These are phyloP conservation scores for Beaufortia kweichowensis DNA, from an alignment of 2,113 vertebrate genomes.

Conservation along the genomic window DNA sequence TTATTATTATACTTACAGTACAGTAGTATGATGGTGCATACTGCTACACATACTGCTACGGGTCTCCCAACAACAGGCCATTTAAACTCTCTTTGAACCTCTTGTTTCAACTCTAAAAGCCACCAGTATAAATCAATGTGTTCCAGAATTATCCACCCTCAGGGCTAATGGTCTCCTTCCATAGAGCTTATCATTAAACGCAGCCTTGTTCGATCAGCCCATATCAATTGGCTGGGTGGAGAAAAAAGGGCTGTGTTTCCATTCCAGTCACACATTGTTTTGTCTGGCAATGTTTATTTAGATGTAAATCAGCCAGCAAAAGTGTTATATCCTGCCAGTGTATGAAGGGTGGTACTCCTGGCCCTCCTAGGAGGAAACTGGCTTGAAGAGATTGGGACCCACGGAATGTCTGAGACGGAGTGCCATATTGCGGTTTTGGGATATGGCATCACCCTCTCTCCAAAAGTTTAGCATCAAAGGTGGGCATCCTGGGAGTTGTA, in stretches of 20 bases:
- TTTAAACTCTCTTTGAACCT: conserved; percentile 41
- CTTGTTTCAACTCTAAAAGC: conserved; percentile 14
- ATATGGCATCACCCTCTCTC: conserved; percentile 70
- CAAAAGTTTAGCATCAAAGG: conserved; percentile 37
- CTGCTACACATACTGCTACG: too few species aligned
- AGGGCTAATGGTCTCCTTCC: conserved; percentile 56
- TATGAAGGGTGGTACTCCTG: conserved; percentile 71
- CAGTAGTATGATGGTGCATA: too few species aligned
- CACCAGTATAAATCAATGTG: conserved; percentile 10
- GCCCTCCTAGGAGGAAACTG: conserved; percentile 78
- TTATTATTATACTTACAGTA: too few species aligned
- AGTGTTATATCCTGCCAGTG: conserved; percentile 90
- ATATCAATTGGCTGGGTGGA: conserved; percentile 72
- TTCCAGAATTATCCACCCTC: conserved; percentile 57
- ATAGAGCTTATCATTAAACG: conserved; percentile 70
- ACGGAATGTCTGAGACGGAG: conserved; percentile 72
- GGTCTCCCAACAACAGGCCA: neutral
- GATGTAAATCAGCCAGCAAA: conserved; percentile 88
- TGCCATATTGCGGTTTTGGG: conserved; percentile 59
- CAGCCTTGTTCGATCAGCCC: conserved; percentile 74
- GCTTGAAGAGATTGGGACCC: conserved; percentile 74
- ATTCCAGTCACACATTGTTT: conserved; percentile 88
- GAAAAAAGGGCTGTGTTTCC: conserved; percentile 76
- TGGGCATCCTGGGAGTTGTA: conserved; percentile 61
- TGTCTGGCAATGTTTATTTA: conserved; percentile 87